Conservation (phyloP, 2,888 invertebrate species). For the Erynnis tages region DNA sequence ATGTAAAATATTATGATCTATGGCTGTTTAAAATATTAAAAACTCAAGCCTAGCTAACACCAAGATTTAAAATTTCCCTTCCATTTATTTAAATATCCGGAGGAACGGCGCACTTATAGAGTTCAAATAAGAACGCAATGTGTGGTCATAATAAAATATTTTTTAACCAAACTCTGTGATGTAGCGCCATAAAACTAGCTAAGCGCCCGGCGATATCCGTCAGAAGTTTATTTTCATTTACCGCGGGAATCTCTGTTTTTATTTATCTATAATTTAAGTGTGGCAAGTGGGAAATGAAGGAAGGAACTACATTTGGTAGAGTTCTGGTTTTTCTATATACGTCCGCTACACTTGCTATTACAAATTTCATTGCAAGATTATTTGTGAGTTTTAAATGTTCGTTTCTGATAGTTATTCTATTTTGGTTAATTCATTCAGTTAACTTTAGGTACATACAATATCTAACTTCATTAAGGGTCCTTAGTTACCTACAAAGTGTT, state of each 20-base stretch:
- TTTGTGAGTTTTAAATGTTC: background rate
- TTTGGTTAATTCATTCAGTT: too few relatives aligned
- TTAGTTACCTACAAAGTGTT: too few relatives aligned
- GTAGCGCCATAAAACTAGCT: slow-evolving; percentile 38
- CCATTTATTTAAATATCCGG: background rate
- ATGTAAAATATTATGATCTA: too few relatives aligned
- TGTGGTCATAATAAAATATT: slow-evolving; percentile 36
- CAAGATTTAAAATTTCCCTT: too few relatives aligned
- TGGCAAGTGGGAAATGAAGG: slow-evolving; percentile 18
- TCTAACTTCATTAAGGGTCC: too few relatives aligned
- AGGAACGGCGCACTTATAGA: background rate
- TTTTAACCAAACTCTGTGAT: slow-evolving; percentile 39
- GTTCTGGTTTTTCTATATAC: background rate
- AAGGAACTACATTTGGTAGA: slow-evolving; percentile 2
- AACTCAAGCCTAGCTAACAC: too few relatives aligned
- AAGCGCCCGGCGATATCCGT: slow-evolving; percentile 39
- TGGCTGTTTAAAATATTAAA: too few relatives aligned
- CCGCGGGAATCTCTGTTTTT: slow-evolving; percentile 35
- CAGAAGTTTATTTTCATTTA: slow-evolving; percentile 41
- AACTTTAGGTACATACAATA: too few relatives aligned
- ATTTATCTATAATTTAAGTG: slow-evolving; percentile 26
- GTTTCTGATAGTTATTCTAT: too few relatives aligned
- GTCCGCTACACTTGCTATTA: background rate
- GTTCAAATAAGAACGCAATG: slow-evolving; percentile 27
- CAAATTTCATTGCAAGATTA: background rate